Evolutionary conservation across 2,797 vertebrate genomes (phyloP), one percentile per base, ranked within the genome.

Genomic region (Rhinogobio ventralis): DNA sequence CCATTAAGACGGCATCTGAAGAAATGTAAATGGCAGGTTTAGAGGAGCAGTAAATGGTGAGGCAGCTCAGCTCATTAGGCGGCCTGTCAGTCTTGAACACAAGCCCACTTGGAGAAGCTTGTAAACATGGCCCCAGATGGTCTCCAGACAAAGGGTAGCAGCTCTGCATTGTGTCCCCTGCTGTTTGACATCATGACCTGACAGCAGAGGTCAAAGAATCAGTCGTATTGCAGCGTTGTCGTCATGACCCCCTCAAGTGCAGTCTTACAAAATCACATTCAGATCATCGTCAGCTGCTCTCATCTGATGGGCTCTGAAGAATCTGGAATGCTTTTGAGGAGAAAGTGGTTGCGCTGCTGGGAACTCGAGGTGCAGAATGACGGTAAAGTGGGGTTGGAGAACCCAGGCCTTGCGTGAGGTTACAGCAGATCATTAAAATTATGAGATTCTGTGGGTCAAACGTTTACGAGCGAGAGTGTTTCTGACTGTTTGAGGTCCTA

Each of bases 321-420:
- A 81, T 82, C 84, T 66, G 39, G 64, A 74, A 79, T 85, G 78
- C 85, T 85, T 84, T 78, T 73, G 88, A 87, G 64, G 74, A 83
- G 82, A 81, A 88, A 83, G 88, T 81, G 86, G 57, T 78, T 89
- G 87, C 33, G 79, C 1, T 76, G 82, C 71, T 51, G 71, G 86
- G 81, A 89, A 77, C 73, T 84, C 69, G 36, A 78, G 83, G 82
- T 46, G 33, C n/a, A 4, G 72, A 55, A 55, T 83, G 82, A 82
- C 85, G 25, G 51, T 73, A 85, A 68, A 76, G 42, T 64, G 55
- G 74, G 74, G 57, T 69, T 42, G 23, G 81, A 62, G 86, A 55
- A 39, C 39, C 25, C 7, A 76, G 20, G 28, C 7, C 46, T 53
- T 80, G 46, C 62, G 7, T 51, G 19, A 80, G 46, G 30, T 75